Evolutionary conservation across 2,113 vertebrate species (phyloP).

Genomic region (Thalassarche chlororhynchos): DNA sequence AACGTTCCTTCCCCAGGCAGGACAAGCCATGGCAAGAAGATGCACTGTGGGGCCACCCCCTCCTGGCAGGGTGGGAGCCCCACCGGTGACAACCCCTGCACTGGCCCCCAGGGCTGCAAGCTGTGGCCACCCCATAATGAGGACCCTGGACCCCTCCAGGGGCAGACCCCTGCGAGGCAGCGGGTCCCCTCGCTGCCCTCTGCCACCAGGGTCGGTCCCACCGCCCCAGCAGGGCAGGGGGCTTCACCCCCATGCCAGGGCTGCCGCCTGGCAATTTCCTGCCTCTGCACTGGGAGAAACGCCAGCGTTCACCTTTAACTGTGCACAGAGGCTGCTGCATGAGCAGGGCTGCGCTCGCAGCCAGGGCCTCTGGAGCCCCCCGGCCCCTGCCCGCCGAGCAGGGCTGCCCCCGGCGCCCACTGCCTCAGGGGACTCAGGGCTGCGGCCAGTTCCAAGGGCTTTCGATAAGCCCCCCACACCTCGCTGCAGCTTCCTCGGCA

Average conservation of each 20-base stretch:
- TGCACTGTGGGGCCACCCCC: accelerated
- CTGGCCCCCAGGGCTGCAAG: background rate
- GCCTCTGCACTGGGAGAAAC: background rate
- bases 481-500: background rate
- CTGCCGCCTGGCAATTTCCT: background rate
- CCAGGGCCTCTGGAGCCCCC: background rate
- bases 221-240: accelerated
- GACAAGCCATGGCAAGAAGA: background rate
- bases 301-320: background rate
- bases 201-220: background rate
- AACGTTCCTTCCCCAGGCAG: background rate
- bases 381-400: accelerated
- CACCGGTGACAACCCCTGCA: background rate
- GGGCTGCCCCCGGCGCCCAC: background rate
- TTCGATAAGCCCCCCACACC: background rate
- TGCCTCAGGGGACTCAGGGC: background rate
- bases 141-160: background rate
- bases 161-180: background rate
- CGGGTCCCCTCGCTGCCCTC: background rate
- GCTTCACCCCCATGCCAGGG: background rate
- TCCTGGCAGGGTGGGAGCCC: background rate
- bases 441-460: background rate
- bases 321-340: background rate
- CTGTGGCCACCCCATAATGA: background rate
- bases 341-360: background rate